A percentile compares a stretch with the other conserved stretches of the same genome.
These are phyloP conservation scores for Riptortus pedestris DNA, from an alignment of 1,140 invertebrate species.

Conservation along the genomic window DNA sequence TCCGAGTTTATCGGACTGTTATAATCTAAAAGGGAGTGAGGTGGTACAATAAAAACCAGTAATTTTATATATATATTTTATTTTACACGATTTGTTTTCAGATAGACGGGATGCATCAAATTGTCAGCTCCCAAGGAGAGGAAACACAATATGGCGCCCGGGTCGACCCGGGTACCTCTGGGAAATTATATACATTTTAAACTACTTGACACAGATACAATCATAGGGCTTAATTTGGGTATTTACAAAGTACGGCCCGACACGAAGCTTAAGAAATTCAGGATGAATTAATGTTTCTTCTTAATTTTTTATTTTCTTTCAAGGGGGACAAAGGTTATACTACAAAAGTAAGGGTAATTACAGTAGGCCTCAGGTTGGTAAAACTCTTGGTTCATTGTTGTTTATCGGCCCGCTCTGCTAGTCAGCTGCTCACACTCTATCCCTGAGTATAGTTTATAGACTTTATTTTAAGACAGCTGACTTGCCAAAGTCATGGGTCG, in stretches of 20 bases:
- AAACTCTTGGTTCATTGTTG: slow-evolving; percentile 10
- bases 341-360: background rate
- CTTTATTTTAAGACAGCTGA: slow-evolving; percentile 8
- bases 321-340: background rate
- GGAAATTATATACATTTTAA: slow-evolving; percentile 17
- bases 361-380: slow-evolving; percentile 16
- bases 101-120: slow-evolving; percentile 7
- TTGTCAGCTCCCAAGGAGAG: background rate
- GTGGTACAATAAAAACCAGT: no score
- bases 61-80: slow-evolving; percentile 12
- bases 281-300: slow-evolving; percentile 1
- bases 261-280: slow-evolving; percentile 14
- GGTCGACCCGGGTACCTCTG: background rate
- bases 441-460: slow-evolving; percentile 10
- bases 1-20: no score
- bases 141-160: slow-evolving; percentile 1
- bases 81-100: slow-evolving; percentile 16
- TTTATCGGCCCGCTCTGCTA: background rate
- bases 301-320: slow-evolving; percentile 1
- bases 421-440: background rate
- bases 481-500: background rate
- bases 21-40: no score
- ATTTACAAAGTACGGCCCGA: slow-evolving; percentile 10
- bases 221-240: slow-evolving; percentile 11
- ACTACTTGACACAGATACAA: slow-evolving; percentile 16